Evolutionary conservation across 2,888 invertebrate genomes (phyloP).

Genomic region (Drosophila mimica): DNA sequence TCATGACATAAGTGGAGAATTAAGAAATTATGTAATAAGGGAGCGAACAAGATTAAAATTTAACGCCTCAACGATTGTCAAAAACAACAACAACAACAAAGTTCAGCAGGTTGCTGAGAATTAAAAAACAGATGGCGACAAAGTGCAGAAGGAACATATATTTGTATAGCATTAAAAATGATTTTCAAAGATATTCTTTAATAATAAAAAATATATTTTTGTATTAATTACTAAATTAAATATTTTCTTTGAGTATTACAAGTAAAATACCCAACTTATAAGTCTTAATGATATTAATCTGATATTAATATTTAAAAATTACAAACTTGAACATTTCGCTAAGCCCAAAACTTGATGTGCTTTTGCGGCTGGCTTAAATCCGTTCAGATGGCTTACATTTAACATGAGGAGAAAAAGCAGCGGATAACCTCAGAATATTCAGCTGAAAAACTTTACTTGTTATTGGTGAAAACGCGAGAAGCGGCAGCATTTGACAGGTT

Average conservation of each 20-base stretch:
- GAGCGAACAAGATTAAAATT: slow-evolving; percentile 15
- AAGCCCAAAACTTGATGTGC: neutral
- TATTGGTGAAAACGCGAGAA: slow-evolving; percentile 4
- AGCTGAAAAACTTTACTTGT: slow-evolving; percentile 21
- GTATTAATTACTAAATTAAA: neutral
- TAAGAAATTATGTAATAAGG: slow-evolving; percentile 36
- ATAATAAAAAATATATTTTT: neutral
- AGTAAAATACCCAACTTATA: neutral
- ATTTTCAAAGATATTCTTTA: neutral
- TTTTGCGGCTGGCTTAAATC: neutral
- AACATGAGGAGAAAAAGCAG: neutral
- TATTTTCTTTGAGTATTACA: neutral
- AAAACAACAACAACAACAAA: slow-evolving; percentile 4
- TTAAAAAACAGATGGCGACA: neutral
- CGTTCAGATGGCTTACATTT: neutral
- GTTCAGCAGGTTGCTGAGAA: neutral
- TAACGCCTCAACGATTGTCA: slow-evolving; percentile 12
- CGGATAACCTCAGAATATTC: slow-evolving; percentile 10
- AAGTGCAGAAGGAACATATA: neutral
- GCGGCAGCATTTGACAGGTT: slow-evolving; percentile 22
- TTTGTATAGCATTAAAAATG: neutral
- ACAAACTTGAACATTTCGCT: slow-evolving; percentile 1
- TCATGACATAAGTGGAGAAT: slow-evolving; percentile 37
- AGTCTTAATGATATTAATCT: neutral
- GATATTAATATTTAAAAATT: neutral